Evolutionary conservation across 2,888 invertebrate species (phyloP).

Genomic region (Luperina testacea): DNA sequence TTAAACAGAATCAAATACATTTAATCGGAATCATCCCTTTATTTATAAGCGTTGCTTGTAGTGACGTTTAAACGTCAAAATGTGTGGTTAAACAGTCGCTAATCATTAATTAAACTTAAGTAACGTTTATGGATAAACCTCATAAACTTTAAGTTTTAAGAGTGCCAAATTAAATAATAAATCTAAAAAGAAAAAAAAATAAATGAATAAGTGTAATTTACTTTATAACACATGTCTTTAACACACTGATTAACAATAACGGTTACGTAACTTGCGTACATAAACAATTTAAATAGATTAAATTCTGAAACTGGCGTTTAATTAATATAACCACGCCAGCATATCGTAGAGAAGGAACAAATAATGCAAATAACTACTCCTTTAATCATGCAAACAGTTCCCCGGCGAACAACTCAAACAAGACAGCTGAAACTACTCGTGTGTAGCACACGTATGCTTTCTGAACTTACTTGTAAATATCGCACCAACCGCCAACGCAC

Average conservation of each 20-base stretch:
- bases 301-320: constrained; percentile 15
- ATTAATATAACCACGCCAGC: constrained; percentile 23
- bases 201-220: not conserved
- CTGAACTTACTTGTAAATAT: constrained; percentile 45
- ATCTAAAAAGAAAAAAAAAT: not conserved
- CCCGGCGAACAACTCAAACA: constrained; percentile 51
- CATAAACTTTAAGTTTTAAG: not conserved
- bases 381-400: constrained; percentile 57
- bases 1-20: not conserved
- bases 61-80: too few relatives aligned
- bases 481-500: not conserved
- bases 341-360: constrained; percentile 21
- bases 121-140: not conserved
- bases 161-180: not conserved
- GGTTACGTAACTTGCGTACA: not conserved
- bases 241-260: not conserved
- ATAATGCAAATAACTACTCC: constrained; percentile 40
- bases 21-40: not conserved
- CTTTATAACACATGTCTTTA: not conserved
- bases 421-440: constrained; percentile 38
- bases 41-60: not conserved
- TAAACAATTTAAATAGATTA: constrained; percentile 1
- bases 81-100: too few relatives aligned
- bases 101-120: too few relatives aligned
- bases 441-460: constrained; percentile 43